Conservation (phyloP, 2,888 invertebrate species). For the Electrophaes corylata region DNA sequence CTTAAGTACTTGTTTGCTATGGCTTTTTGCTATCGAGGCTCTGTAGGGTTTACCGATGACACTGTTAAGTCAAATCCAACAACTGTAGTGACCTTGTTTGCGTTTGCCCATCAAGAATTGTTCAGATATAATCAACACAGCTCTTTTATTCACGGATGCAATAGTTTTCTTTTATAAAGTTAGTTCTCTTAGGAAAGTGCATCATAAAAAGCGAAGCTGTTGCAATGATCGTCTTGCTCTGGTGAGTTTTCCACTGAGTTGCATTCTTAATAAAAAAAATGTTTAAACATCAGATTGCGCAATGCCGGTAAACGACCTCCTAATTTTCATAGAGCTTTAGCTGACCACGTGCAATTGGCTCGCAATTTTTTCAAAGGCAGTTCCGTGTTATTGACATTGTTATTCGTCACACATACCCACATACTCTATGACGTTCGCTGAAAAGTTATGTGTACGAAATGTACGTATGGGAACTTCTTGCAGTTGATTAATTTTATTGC, state of each 20-base stretch:
- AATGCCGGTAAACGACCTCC: slow-evolving; percentile 45
- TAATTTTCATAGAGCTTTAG: slow-evolving; percentile 29
- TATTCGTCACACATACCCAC: slow-evolving; percentile 45
- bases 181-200: slow-evolving; percentile 25
- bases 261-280: slow-evolving; percentile 49
- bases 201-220: slow-evolving; percentile 34
- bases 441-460: slow-evolving; percentile 49
- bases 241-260: slow-evolving; percentile 51
- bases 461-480: slow-evolving; percentile 51
- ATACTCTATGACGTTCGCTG: slow-evolving; percentile 50
- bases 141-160: slow-evolving; percentile 10
- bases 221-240: slow-evolving; percentile 43
- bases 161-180: slow-evolving; percentile 12
- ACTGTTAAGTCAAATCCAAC: slow-evolving; percentile 61
- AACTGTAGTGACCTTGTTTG: slow-evolving; percentile 30
- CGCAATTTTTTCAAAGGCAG: slow-evolving; percentile 39
- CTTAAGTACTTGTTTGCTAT: slow-evolving; percentile 64
- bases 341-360: slow-evolving; percentile 27
- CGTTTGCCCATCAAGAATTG: slow-evolving; percentile 22
- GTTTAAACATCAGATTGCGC: slow-evolving; percentile 47
- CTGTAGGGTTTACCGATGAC: slow-evolving; percentile 74
- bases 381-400: slow-evolving; percentile 57
- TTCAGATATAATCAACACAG: background rate
- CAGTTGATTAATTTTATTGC: slow-evolving; percentile 68
- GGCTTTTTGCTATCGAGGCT: slow-evolving; percentile 75